Base-by-base conservation (phyloP, 2,797 vertebrate genomes). In the Leptatherina wallacei region DNA sequence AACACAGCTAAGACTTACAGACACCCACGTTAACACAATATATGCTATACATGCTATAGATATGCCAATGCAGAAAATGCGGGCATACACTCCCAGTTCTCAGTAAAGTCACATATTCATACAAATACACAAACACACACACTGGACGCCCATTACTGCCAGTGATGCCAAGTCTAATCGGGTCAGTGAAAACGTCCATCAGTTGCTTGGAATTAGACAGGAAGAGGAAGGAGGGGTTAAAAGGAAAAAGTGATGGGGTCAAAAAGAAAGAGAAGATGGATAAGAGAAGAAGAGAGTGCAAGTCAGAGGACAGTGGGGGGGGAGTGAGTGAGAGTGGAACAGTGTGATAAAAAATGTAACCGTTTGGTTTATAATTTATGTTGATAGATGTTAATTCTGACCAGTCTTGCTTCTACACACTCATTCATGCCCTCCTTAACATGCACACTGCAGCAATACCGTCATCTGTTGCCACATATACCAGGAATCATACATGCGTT, bases 331-430 rank as follows among this genome's bases (percentile, higher is more conserved):
- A 64, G 64, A 35, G 49, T n/a, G 36, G 67, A 32, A 68, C 52
- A 24, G 2, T 1, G 27, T 14, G 60, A 54, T 84, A 11, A 72
- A 84, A 78, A 2, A 81, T 86, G 58, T 0, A 83, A 78, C 77
- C 4, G 9, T 16, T 14, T 57, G 59, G 10, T 88, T 13, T 36
- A 77, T 87, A 73, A 88, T 88, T 86, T 72, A 87, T 85, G 81
- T 49, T 78, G 82, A 86, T 79, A 71, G 69, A 78, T 84, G 85
- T 70, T 82, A 81, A 88, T 80, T 81, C 47, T 79, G 75, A 80
- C 69, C 71, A 2, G 13, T 54, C 67, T 52, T 33, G 68, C 77
- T 60, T 73, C 56, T 54, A 64, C 63, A 11, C 56, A 30, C 56
- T 66, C 47, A 9, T 62, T 61, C 72, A 57, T 14, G 3, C 64